Conservation (phyloP, 2,888 invertebrate genomes). For the Rotaria magnacalcarata region DNA sequence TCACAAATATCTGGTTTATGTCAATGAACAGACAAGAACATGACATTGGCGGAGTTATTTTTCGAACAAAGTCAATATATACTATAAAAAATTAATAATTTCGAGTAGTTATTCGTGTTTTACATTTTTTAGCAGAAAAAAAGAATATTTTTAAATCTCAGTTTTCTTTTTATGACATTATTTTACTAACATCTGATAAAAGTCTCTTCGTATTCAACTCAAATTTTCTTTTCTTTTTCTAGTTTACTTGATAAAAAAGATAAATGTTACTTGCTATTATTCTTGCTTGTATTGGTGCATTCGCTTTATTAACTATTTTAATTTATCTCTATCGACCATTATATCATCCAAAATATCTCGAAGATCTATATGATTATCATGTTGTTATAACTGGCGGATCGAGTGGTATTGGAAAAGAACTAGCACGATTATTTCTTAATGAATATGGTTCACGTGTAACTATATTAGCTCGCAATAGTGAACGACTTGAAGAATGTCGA, state of each 20-base stretch:
- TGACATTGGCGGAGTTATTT: too few species aligned
- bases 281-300: background rate
- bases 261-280: constrained; percentile 8
- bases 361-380: constrained; percentile 41
- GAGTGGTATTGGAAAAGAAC: constrained; percentile 83
- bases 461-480: constrained; percentile 52
- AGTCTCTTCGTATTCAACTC: background rate
- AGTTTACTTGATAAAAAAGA: background rate
- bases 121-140: background rate
- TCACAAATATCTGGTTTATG: too few species aligned
- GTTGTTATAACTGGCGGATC: constrained; percentile 74
- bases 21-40: too few species aligned
- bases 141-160: background rate
- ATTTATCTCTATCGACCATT: constrained; percentile 7
- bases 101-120: too few species aligned
- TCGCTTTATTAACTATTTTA: background rate
- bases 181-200: background rate
- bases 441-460: constrained; percentile 47
- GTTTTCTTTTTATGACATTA: background rate
- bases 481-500: constrained; percentile 60
- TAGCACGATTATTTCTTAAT: constrained; percentile 69
- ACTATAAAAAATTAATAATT: too few species aligned
- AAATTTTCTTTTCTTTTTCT: background rate
- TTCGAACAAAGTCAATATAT: too few species aligned
- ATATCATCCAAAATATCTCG: background rate